Base-by-base conservation (phyloP, 2,797 vertebrate species). In the Rhabdomys pumilio region DNA sequence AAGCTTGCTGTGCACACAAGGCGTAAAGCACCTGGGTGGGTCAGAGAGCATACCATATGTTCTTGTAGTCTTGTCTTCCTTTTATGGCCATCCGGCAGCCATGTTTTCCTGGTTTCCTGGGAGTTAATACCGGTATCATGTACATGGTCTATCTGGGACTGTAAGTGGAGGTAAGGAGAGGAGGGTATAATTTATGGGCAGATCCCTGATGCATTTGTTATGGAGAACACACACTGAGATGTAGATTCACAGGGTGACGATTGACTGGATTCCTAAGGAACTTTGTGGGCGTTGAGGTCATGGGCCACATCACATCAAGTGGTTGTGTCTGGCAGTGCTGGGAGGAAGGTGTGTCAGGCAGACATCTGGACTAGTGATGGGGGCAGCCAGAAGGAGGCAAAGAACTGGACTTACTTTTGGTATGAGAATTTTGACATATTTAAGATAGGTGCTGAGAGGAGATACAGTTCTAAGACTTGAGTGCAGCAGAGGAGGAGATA, bases 141-240 rank as follows among this genome's bases (percentile, higher is more conserved):
- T 11, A 29, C 59, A 69, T 91, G 57, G 44, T 82, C 50, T 89
- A n/a, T 50, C 63, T 17, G 6, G 89, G 77, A 81, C 34, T 92
- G 1, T 22, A 72, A 38, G 15, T 47, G 24, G 44, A 61, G 57
- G 19, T 72, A 29, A 38, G 29, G 59, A 31, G 44, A 24, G 72
- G 57, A 50, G 24, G 83, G 26, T 80, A 17, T 80, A 75, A 63
- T 90, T 91, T 91, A 22, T 75, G 75, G 93, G 55, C 87, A 87
- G 65, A 90, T 14, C 41, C 34, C 38, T 86, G n/a, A 29, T 20
- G 0, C 15, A 14, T 77, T 57, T 26, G 20, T 26, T 84, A 29
- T 90, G 53, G 57, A 94, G 69, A 80, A 8, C 7, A 15, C 1
- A 0, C 72, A 26, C 34, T 61, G 75, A 91, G 61, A 19, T 80